phyloP scores from a whole-genome alignment of 2,888 invertebrate species.

The Abrostola triplasia region DNA sequence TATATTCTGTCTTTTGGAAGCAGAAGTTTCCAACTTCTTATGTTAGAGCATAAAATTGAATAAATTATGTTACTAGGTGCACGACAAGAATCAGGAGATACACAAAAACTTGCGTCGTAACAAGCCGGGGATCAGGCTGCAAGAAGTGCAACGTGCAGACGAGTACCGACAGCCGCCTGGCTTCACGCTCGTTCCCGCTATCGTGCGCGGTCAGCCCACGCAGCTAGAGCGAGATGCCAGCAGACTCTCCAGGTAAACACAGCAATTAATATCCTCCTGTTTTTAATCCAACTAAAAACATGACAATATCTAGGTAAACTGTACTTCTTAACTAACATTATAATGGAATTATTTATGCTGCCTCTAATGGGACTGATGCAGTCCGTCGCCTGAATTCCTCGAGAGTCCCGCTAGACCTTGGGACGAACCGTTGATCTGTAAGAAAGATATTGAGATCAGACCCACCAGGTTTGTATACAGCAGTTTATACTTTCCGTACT shows the following conservation, averaged over 20 bases:
- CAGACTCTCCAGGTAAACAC: constrained; percentile 78
- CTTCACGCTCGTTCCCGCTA: constrained; percentile 88
- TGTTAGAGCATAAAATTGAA: neutral
- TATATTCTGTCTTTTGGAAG: too few relatives aligned
- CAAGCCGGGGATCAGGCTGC: constrained; percentile 88
- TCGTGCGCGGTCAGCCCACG: constrained; percentile 79
- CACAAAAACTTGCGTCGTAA: constrained; percentile 90
- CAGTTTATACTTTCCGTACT: neutral
- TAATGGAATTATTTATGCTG: constrained; percentile 50
- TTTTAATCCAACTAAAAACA: neutral
- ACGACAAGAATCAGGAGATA: constrained; percentile 90
- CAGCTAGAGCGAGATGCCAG: constrained; percentile 79
- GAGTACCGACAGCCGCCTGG: constrained; percentile 90
- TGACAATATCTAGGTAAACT: neutral
- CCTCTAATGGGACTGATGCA: constrained; percentile 58
- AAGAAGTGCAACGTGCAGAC: constrained; percentile 87
- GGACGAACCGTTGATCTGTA: constrained; percentile 86
- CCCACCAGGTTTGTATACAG: constrained; percentile 65
- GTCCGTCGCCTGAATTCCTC: constrained; percentile 87
- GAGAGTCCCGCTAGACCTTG: constrained; percentile 88
- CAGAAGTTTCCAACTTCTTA: too few relatives aligned
- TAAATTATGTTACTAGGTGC: constrained; percentile 84
- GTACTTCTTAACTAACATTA: constrained; percentile 4
- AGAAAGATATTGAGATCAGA: constrained; percentile 72
- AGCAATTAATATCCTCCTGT: neutral